Evolutionary conservation across 2,797 vertebrate genomes (phyloP).

Genomic region (Corythornis leucogaster): DNA sequence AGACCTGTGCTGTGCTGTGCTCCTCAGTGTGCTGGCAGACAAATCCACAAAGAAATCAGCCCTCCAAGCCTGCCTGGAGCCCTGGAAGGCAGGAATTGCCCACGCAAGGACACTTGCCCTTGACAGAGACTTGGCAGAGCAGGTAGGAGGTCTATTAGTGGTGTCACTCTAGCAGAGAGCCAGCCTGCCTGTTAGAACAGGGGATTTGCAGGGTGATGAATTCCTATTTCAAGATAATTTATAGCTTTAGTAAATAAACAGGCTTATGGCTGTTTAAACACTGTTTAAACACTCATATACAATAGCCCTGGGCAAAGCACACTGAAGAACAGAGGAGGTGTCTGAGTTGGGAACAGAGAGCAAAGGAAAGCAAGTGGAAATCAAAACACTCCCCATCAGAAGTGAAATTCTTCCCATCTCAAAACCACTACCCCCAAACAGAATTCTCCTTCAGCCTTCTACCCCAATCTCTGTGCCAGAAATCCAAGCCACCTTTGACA

Average conservation of each 20-base stretch:
- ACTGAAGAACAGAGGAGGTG: neutral
- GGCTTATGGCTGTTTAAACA: neutral
- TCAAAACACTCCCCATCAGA: neutral
- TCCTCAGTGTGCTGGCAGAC: rapidly evolving
- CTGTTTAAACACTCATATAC: neutral
- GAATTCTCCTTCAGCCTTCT: neutral
- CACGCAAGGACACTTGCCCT: neutral
- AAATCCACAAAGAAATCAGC: neutral
- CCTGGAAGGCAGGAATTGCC: neutral
- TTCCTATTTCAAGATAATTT: neutral
- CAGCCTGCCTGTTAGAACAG: neutral
- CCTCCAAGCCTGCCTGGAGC: neutral
- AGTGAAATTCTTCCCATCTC: neutral
- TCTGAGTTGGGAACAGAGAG: neutral
- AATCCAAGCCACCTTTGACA: rapidly evolving
- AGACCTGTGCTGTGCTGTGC: rapidly evolving
- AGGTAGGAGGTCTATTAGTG: neutral
- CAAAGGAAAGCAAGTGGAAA: neutral
- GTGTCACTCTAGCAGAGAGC: neutral
- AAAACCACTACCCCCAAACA: neutral
- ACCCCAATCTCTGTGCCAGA: rapidly evolving
- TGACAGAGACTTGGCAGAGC: neutral
- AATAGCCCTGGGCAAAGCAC: neutral
- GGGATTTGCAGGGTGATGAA: neutral
- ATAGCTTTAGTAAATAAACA: neutral